These are phyloP conservation scores for Dascyllus trimaculatus DNA, from an alignment of 2,113 vertebrate genomes.

Conservation along the genomic window DNA sequence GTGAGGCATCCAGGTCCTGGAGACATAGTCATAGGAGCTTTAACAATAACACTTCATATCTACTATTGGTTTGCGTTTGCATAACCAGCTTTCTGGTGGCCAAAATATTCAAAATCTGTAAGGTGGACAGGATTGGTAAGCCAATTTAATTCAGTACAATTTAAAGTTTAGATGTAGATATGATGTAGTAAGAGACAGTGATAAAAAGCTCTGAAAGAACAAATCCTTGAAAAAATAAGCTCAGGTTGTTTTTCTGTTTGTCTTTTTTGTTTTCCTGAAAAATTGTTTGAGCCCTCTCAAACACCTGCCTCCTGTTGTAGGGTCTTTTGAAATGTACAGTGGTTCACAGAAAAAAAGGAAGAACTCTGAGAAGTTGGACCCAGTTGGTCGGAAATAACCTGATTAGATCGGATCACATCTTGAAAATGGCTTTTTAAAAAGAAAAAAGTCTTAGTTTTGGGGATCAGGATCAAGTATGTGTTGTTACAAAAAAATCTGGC, in stretches of 20 bases:
- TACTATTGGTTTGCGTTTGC: neutral
- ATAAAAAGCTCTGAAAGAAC: neutral
- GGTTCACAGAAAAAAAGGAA: neutral
- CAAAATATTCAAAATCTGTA: neutral
- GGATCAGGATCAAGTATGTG: too few relatives aligned
- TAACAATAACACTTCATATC: conserved; percentile 11
- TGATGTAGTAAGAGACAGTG: neutral
- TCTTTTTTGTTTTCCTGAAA: too few relatives aligned
- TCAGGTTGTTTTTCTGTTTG: too few relatives aligned
- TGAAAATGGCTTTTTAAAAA: neutral
- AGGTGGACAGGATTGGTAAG: too few relatives aligned
- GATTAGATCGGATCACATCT: neutral
- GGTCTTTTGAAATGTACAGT: neutral
- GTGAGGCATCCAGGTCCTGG: neutral
- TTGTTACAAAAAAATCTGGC: too few relatives aligned
- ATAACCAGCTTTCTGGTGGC: neutral
- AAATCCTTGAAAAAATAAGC: neutral
- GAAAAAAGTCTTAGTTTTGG: neutral
- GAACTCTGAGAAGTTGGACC: neutral
- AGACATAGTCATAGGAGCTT: conserved; percentile 21
- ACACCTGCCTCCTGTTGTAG: neutral
- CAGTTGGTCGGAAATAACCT: neutral
- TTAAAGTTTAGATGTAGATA: too few relatives aligned
- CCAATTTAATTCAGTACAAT: too few relatives aligned
- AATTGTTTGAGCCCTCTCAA: too few relatives aligned